phyloP scores from a whole-genome alignment of 2,113 vertebrate genomes.

The Tiliqua scincoides region DNA sequence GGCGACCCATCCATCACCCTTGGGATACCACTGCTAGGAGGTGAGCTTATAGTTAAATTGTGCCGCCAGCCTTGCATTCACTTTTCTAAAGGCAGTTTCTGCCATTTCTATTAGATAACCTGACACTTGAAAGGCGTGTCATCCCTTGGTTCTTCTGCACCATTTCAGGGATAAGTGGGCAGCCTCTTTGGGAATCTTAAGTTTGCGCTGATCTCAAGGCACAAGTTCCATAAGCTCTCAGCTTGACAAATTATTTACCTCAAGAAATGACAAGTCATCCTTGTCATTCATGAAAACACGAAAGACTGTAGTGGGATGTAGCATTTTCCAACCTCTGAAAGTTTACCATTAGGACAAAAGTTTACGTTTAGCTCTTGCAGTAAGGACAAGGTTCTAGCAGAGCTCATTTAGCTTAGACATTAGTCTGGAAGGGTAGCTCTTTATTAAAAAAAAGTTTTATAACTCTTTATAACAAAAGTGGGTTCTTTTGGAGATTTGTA shows the following conservation, averaged over 20 bases:
- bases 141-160: neutral
- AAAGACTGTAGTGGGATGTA: neutral
- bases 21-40: too few relatives aligned
- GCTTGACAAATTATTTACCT: neutral
- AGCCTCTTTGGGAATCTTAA: too few relatives aligned
- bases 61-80: neutral
- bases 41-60: neutral
- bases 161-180: too few relatives aligned
- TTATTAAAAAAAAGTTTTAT: too few relatives aligned
- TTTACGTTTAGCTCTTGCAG: neutral
- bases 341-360: neutral
- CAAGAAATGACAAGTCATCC: neutral
- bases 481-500: neutral
- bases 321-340: neutral
- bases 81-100: neutral
- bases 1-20: too few relatives aligned
- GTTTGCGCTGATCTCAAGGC: too few relatives aligned
- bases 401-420: neutral
- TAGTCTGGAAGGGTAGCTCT: too few relatives aligned
- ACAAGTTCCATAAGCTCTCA: neutral
- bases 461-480: neutral
- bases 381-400: neutral
- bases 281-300: neutral
- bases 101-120: neutral
- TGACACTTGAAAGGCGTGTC: neutral